A percentile compares a stretch with the other conserved stretches of the same genome.
Evolutionary conservation across 2,113 vertebrate species (phyloP).

Genomic region (Pseudorasbora parva): DNA sequence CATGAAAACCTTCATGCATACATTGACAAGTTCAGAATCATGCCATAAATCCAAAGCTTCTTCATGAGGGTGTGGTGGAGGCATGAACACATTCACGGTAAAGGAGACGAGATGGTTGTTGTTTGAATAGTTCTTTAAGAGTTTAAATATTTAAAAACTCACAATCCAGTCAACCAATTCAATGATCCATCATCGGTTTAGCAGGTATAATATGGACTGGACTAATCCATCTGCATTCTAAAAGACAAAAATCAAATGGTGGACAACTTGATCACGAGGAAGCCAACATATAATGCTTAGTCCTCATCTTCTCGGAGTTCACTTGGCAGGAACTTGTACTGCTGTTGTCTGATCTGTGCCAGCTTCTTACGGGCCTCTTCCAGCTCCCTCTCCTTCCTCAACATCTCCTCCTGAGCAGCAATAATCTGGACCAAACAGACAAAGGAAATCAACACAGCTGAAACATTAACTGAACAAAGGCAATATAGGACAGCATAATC

Average conservation of each 20-base stretch:
- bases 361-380: slow-evolving; percentile 97
- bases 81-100: slow-evolving; percentile 5
- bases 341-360: slow-evolving; percentile 98
- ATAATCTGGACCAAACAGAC: slow-evolving; percentile 83
- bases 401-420: slow-evolving; percentile 98
- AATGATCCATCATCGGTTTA: background rate
- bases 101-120: background rate
- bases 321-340: slow-evolving; percentile 97
- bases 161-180: background rate
- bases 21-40: slow-evolving; percentile 1
- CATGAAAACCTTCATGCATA: slow-evolving; percentile 34
- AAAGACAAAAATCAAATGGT: background rate
- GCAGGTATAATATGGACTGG: background rate
- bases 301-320: slow-evolving; percentile 94
- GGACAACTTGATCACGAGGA: background rate
- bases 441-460: background rate
- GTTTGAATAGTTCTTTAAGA: slow-evolving; percentile 8
- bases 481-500: background rate
- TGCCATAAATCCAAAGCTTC: slow-evolving; percentile 5
- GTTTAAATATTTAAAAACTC: slow-evolving; percentile 10
- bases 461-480: background rate
- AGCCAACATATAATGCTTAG: slow-evolving; percentile 62
- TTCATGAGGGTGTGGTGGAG: background rate
- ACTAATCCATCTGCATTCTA: background rate
- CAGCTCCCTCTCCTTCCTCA: slow-evolving; percentile 95